Conservation (phyloP, 2,113 vertebrate genomes). For the Macrotus californicus region DNA sequence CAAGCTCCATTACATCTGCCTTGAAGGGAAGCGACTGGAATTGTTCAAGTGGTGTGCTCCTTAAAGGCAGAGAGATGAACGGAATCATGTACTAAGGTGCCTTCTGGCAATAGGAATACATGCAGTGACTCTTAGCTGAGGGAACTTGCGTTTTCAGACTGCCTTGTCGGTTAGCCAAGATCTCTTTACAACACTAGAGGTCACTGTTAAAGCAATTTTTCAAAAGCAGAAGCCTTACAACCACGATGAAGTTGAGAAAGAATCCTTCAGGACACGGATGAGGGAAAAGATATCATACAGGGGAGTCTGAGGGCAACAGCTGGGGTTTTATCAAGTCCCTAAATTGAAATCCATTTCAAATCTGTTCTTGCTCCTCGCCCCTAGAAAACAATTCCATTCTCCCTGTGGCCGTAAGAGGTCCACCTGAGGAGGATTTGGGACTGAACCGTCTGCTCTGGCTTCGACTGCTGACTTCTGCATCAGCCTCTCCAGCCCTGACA, state of each 20-base stretch:
- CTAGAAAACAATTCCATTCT: not conserved
- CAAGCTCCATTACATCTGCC: constrained; percentile 26
- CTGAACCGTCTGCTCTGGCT: not conserved
- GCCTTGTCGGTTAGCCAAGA: not conserved
- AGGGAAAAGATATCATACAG: not conserved
- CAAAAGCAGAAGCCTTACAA: not conserved
- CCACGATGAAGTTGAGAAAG: not conserved
- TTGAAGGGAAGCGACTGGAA: constrained; percentile 31
- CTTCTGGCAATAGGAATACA: not conserved
- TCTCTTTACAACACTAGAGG: constrained; percentile 65
- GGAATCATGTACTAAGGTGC: not conserved
- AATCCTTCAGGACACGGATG: not conserved
- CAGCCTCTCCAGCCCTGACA: not conserved
- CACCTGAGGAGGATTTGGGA: not conserved
- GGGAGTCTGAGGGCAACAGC: not conserved
- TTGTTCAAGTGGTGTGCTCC: constrained; percentile 2
- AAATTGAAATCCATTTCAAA: constrained; percentile 43
- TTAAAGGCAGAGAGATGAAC: not conserved
- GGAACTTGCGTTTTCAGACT: not conserved
- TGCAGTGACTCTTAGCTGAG: not conserved
- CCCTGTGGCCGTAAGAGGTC: not conserved
- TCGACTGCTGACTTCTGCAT: not conserved
- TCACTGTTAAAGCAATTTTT: constrained; percentile 68
- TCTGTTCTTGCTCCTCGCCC: constrained; percentile 34
- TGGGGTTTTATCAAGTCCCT: constrained; percentile 34